Conservation (phyloP, 2,888 invertebrate species). For the Ophraella communa region DNA sequence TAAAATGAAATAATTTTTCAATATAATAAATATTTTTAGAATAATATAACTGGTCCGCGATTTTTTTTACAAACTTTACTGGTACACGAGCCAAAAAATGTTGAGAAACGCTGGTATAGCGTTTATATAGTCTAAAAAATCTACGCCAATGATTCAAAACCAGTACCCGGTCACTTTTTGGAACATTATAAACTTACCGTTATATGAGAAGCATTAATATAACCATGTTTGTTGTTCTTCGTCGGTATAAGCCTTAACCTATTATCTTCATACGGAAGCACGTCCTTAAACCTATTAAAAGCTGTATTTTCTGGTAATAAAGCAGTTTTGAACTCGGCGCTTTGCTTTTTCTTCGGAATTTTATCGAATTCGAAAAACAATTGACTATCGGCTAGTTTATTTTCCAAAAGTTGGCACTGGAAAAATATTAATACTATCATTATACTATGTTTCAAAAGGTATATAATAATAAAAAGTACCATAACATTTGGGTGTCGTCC, state of each 20-base stretch:
- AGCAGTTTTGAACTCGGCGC: constrained; percentile 76
- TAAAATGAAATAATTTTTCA: too few relatives aligned
- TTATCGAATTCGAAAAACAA: constrained; percentile 86
- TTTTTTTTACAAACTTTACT: too few relatives aligned
- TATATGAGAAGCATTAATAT: constrained; percentile 91
- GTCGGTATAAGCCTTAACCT: constrained; percentile 82
- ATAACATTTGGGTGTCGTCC: too few relatives aligned
- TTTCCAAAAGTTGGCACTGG: constrained; percentile 70
- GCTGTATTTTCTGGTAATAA: constrained; percentile 72
- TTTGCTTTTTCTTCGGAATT: constrained; percentile 77
- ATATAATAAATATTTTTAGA: too few relatives aligned
- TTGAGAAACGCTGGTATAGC: too few relatives aligned
- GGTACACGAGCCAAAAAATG: too few relatives aligned
- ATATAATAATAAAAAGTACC: too few relatives aligned
- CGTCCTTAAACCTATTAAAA: constrained; percentile 68
- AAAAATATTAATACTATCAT: too few relatives aligned
- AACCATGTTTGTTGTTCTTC: constrained; percentile 84
- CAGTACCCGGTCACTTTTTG: too few relatives aligned
- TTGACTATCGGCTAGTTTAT: constrained; percentile 75
- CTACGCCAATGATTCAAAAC: neutral
- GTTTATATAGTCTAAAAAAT: too few relatives aligned
- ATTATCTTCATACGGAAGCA: constrained; percentile 91
- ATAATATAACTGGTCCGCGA: too few relatives aligned
- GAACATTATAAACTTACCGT: constrained; percentile 65
- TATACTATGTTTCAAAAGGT: too few relatives aligned